Conservation (phyloP, 2,888 invertebrate species). For the Miltochrista miniata region DNA sequence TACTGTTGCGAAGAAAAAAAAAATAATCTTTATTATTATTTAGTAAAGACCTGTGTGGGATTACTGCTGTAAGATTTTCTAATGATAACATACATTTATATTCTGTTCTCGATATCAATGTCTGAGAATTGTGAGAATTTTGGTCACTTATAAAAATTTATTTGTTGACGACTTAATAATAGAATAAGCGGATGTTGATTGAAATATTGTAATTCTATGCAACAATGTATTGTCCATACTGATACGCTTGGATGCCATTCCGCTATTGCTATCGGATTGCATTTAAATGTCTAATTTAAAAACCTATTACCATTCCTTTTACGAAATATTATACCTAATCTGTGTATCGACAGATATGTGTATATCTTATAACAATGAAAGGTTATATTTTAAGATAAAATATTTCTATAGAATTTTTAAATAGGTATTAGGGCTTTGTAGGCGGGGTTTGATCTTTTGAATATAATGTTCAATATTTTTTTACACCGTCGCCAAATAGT, state of each 20-base stretch:
- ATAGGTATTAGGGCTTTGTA: constrained; percentile 12
- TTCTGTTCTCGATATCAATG: too few relatives aligned
- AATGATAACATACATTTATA: background rate
- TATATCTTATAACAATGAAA: background rate
- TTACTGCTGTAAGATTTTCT: background rate
- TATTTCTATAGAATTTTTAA: constrained; percentile 7
- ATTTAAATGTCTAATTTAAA: constrained; percentile 29
- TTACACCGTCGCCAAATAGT: too few relatives aligned
- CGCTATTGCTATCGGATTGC: constrained; percentile 27
- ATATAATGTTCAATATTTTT: constrained; percentile 8
- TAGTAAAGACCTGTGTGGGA: too few relatives aligned
- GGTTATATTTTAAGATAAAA: constrained; percentile 18
- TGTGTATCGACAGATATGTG: constrained; percentile 18
- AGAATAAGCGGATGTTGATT: constrained; percentile 2
- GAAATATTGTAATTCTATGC: constrained; percentile 13
- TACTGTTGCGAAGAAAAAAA: too few relatives aligned
- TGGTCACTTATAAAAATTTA: background rate
- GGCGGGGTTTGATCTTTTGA: constrained; percentile 19
- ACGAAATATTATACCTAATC: constrained; percentile 13
- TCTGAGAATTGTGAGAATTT: background rate
- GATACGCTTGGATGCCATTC: constrained; percentile 14
- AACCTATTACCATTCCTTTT: constrained; percentile 24
- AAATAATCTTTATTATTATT: too few relatives aligned
- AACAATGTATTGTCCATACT: constrained; percentile 9
- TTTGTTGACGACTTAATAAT: background rate